Conservation (phyloP, 2,888 invertebrate genomes). For the Eupithecia tripunctaria region DNA sequence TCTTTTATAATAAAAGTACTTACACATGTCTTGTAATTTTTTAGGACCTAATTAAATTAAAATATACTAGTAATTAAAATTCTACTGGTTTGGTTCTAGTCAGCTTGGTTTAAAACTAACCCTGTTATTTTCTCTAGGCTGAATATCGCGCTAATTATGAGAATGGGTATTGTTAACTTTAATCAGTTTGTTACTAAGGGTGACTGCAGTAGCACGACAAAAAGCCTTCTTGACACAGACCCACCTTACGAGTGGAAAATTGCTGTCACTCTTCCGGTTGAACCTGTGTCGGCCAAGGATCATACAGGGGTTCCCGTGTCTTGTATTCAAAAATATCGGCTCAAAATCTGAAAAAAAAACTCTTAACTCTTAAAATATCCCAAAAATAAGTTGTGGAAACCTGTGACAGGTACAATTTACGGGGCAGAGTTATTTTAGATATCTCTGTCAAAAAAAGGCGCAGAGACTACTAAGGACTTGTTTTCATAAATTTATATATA, state of each 20-base stretch:
- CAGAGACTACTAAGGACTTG: too few relatives aligned
- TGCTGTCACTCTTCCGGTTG: constrained; percentile 59
- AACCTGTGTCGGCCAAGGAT: constrained; percentile 54
- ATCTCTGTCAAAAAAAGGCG: too few relatives aligned
- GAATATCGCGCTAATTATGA: neutral
- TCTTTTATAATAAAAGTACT: too few relatives aligned
- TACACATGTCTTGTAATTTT: too few relatives aligned
- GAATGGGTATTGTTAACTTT: constrained; percentile 52
- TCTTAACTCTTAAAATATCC: too few relatives aligned
- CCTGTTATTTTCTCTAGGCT: neutral
- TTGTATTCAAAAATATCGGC: constrained; percentile 53
- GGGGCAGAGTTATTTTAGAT: neutral
- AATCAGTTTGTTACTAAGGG: constrained; percentile 51
- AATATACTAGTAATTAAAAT: neutral
- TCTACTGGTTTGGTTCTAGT: neutral
- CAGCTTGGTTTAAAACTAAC: too few relatives aligned
- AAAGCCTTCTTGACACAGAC: constrained; percentile 56
- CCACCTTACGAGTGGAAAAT: constrained; percentile 54
- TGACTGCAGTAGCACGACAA: constrained; percentile 59
- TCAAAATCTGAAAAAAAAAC: constrained; percentile 23
- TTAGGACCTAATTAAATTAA: too few relatives aligned
- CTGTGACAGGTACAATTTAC: neutral
- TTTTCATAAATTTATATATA: too few relatives aligned
- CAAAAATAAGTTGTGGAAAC: neutral
- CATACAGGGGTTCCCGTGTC: constrained; percentile 59